phyloP scores from a whole-genome alignment of 2,888 invertebrate genomes.

The Polylopha cassiicola region DNA sequence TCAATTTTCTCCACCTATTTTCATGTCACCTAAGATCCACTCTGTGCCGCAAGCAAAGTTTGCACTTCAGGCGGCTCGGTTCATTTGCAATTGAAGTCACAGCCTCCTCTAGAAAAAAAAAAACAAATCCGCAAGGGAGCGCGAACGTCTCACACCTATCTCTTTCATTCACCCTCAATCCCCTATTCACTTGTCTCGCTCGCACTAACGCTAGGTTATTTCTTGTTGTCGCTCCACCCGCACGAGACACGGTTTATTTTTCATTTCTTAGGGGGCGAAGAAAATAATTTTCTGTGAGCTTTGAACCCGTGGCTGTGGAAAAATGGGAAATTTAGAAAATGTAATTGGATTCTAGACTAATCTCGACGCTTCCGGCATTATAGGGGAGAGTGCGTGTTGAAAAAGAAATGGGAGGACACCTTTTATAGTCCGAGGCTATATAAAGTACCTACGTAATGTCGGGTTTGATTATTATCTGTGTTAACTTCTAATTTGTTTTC shows the following conservation, averaged over 20 bases:
- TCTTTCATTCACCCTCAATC: slow-evolving; percentile 31
- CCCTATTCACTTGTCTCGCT: slow-evolving; percentile 33
- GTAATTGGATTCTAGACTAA: slow-evolving; percentile 74
- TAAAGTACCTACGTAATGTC: slow-evolving; percentile 4
- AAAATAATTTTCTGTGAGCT: slow-evolving; percentile 75
- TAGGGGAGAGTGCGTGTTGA: slow-evolving; percentile 56
- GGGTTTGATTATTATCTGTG: slow-evolving; percentile 7
- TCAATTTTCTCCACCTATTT: slow-evolving; percentile 28
- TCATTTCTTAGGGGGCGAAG: slow-evolving; percentile 69
- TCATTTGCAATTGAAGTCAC: slow-evolving; percentile 48
- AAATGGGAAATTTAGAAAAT: slow-evolving; percentile 71
- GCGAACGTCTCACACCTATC: slow-evolving; percentile 32
- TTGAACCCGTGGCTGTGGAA: slow-evolving; percentile 68
- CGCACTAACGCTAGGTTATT: slow-evolving; percentile 34
- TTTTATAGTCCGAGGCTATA: too few relatives aligned
- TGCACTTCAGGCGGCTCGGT: slow-evolving; percentile 35
- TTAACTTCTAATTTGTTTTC: slow-evolving; percentile 9
- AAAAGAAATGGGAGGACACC: slow-evolving; percentile 38
- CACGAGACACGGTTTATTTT: slow-evolving; percentile 63
- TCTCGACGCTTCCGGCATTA: slow-evolving; percentile 62
- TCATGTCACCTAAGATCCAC: slow-evolving; percentile 30
- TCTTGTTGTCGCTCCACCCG: slow-evolving; percentile 45
- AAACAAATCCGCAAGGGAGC: slow-evolving; percentile 50
- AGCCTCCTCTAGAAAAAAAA: slow-evolving; percentile 35
- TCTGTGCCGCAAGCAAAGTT: slow-evolving; percentile 34